Conservation (phyloP, 1,140 invertebrate species). For the Drosophila nigrodunni region DNA sequence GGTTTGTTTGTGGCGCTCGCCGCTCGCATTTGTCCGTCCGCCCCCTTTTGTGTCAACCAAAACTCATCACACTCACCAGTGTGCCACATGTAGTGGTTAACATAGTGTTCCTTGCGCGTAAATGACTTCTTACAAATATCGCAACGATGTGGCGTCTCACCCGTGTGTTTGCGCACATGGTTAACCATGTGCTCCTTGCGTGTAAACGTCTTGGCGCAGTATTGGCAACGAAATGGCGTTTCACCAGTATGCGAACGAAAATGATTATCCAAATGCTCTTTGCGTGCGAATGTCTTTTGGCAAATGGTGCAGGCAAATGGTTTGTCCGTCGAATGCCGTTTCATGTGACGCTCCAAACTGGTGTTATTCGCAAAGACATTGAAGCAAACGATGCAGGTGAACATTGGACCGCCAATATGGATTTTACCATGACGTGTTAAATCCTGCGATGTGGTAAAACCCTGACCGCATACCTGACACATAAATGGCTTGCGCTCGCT, state of each 20-base stretch:
- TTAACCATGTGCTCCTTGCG: slow-evolving; percentile 94
- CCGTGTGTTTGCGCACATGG: slow-evolving; percentile 94
- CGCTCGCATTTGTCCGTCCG: slow-evolving; percentile 83
- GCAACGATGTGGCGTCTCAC: slow-evolving; percentile 93
- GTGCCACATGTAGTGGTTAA: slow-evolving; percentile 93
- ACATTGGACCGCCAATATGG: slow-evolving; percentile 90
- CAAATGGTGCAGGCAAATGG: slow-evolving; percentile 93
- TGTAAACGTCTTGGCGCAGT: slow-evolving; percentile 95
- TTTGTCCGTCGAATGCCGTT: slow-evolving; percentile 92
- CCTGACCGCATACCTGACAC: slow-evolving; percentile 93
- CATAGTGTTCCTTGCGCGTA: slow-evolving; percentile 92
- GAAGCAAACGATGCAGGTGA: slow-evolving; percentile 90
- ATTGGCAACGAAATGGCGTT: slow-evolving; percentile 89
- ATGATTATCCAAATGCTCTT: slow-evolving; percentile 93
- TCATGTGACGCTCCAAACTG: slow-evolving; percentile 90
- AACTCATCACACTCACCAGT: slow-evolving; percentile 86
- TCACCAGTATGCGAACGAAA: slow-evolving; percentile 94
- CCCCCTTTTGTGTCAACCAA: slow-evolving; percentile 85
- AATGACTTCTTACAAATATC: slow-evolving; percentile 95
- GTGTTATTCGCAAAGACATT: slow-evolving; percentile 91
- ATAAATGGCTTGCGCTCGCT: slow-evolving; percentile 93
- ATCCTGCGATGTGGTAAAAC: slow-evolving; percentile 91
- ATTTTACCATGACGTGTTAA: slow-evolving; percentile 92
- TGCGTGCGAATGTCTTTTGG: slow-evolving; percentile 94
- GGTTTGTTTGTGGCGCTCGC: slow-evolving; percentile 68